A percentile compares a stretch with the other conserved stretches of the same genome.
Evolutionary conservation across 2,113 vertebrate species (phyloP).

Genomic region (Grammomys surdaster): DNA sequence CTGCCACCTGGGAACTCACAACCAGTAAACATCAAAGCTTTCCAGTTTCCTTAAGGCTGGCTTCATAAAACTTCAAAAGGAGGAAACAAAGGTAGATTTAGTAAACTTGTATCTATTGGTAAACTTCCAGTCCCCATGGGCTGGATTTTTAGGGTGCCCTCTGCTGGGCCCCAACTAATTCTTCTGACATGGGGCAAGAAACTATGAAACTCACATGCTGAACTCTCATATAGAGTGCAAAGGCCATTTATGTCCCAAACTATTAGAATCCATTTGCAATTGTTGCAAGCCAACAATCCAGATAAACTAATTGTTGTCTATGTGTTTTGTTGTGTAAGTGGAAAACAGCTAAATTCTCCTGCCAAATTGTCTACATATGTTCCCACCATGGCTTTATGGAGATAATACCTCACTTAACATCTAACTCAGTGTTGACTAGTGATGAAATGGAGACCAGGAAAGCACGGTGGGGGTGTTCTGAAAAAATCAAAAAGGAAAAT

Average conservation of each 20-base stretch:
- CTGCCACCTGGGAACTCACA: background rate
- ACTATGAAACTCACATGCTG: background rate
- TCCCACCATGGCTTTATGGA: background rate
- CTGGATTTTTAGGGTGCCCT: constrained; percentile 66
- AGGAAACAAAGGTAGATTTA: background rate
- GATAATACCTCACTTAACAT: background rate
- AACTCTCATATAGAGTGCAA: background rate
- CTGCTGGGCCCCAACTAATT: constrained; percentile 51
- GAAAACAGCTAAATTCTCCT: background rate
- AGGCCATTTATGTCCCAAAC: background rate
- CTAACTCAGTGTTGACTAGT: constrained; percentile 22
- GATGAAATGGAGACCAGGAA: background rate
- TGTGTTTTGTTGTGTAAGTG: background rate
- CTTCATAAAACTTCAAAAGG: background rate
- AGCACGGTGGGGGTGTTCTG: background rate
- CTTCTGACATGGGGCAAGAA: background rate
- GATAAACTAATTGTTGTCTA: background rate
- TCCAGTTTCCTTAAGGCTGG: background rate
- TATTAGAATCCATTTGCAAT: background rate
- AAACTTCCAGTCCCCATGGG: background rate
- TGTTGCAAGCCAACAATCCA: background rate
- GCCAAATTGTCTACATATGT: background rate
- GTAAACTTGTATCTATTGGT: background rate
- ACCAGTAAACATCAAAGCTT: background rate
- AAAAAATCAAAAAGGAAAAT: constrained; percentile 57